Evolutionary conservation across 2,113 vertebrate species (phyloP).

Genomic region (Gallinago jamesoni): DNA sequence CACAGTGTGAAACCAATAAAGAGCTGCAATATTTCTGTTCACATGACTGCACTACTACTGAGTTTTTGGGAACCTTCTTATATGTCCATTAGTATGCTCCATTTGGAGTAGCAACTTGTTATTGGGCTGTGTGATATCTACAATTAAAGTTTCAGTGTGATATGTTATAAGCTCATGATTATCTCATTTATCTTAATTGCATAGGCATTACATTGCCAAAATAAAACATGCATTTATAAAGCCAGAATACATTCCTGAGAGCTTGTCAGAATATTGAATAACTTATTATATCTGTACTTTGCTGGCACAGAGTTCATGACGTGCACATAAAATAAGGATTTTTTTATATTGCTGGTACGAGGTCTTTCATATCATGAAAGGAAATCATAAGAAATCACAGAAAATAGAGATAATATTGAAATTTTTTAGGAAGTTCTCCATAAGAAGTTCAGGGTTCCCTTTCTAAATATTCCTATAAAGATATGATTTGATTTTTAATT

Average conservation of each 20-base stretch:
- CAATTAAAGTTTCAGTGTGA: constrained; percentile 48
- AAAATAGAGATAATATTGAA: neutral
- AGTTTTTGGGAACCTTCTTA: constrained; percentile 36
- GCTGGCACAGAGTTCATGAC: neutral
- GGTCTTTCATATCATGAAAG: neutral
- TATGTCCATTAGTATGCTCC: constrained; percentile 2
- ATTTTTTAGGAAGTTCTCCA: neutral
- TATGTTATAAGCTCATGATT: neutral
- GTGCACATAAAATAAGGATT: neutral
- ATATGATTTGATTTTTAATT: neutral
- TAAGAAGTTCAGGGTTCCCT: neutral
- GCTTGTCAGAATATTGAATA: neutral
- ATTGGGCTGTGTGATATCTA: neutral
- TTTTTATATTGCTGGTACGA: neutral
- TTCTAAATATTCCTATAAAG: neutral
- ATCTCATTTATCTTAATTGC: constrained; percentile 56
- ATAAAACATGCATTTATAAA: constrained; percentile 36
- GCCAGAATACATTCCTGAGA: neutral
- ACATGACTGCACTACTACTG: constrained; percentile 3
- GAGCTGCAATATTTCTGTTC: constrained; percentile 30
- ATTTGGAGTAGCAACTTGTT: constrained; percentile 16
- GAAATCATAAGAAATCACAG: neutral
- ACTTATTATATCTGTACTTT: neutral
- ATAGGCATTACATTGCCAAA: constrained; percentile 26
- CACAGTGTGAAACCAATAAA: constrained; percentile 55